Evolutionary conservation across 2,797 vertebrate genomes (phyloP).

Genomic region (Schizopygopsis pylzovi): DNA sequence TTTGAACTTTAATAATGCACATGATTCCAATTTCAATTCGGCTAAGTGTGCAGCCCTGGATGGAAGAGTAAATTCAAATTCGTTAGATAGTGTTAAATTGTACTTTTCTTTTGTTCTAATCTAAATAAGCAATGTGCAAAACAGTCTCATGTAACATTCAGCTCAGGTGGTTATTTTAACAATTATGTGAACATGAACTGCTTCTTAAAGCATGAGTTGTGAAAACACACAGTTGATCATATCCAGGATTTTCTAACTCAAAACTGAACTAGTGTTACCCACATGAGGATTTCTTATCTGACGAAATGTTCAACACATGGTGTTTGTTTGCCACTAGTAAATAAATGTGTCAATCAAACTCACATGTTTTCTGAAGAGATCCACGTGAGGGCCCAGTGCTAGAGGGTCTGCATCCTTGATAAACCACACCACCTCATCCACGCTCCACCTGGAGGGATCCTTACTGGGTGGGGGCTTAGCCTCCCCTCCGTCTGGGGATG

Average conservation of each 20-base stretch:
- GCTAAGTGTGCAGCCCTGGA: background rate
- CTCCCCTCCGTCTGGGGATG: slow-evolving; percentile 81
- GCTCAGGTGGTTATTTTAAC: slow-evolving; percentile 3
- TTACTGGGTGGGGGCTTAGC: slow-evolving; percentile 79
- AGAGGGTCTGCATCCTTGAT: slow-evolving; percentile 95
- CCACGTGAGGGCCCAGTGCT: slow-evolving; percentile 91
- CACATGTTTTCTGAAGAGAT: slow-evolving; percentile 96
- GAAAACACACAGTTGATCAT: background rate
- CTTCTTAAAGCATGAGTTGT: background rate
- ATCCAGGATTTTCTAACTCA: background rate
- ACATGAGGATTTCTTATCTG: background rate
- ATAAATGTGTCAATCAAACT: slow-evolving; percentile 20
- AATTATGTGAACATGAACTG: background rate
- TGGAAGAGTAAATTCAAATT: slow-evolving; percentile 7
- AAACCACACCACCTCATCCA: slow-evolving; percentile 94
- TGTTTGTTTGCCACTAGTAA: slow-evolving; percentile 22
- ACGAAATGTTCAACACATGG: background rate
- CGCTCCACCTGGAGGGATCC: slow-evolving; percentile 90
- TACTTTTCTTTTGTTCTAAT: background rate
- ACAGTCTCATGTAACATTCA: slow-evolving; percentile 1
- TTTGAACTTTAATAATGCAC: background rate
- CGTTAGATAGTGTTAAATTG: background rate
- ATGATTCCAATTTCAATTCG: background rate
- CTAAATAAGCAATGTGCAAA: background rate
- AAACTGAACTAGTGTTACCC: background rate